Conservation (phyloP, 2,113 vertebrate species). For the Chloropsis hardwickii region DNA sequence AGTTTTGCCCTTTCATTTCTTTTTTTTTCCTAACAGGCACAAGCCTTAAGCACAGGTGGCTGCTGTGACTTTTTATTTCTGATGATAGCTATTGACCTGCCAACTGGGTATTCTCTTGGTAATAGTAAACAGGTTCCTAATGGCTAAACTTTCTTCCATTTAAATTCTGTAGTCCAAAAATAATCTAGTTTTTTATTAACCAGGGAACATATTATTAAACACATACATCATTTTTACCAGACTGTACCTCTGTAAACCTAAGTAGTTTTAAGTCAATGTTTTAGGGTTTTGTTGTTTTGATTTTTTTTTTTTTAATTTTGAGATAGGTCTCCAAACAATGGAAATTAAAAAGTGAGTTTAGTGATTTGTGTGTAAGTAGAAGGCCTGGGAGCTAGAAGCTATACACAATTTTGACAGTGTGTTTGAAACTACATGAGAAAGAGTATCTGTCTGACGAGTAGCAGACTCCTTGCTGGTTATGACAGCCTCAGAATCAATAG, state of each 20-base stretch:
- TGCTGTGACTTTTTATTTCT: conserved; percentile 30
- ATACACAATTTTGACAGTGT: neutral
- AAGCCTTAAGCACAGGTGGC: conserved; percentile 32
- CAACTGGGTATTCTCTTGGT: conserved; percentile 45
- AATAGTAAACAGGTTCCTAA: conserved; percentile 53
- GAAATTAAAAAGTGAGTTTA: neutral
- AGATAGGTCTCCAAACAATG: neutral
- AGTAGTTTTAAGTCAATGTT: conserved; percentile 1
- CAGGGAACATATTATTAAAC: conserved; percentile 63
- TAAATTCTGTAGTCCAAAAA: conserved; percentile 54
- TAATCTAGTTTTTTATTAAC: conserved; percentile 61
- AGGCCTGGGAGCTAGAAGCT: neutral
- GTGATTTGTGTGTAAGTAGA: neutral
- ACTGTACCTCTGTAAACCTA: conserved; percentile 12
- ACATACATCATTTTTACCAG: conserved; percentile 59
- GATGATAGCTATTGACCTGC: conserved; percentile 45
- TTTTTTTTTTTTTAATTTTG: neutral
- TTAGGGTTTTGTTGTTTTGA: neutral
- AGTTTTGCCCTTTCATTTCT: neutral
- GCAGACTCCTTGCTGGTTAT: conserved; percentile 8
- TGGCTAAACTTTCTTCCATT: conserved; percentile 57
- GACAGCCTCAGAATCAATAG: neutral
- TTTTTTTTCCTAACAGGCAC: neutral
- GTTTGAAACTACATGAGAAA: neutral
- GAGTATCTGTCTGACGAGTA: neutral